Base-by-base conservation (phyloP, 2,797 vertebrate species). In the Malacoraja senta region DNA sequence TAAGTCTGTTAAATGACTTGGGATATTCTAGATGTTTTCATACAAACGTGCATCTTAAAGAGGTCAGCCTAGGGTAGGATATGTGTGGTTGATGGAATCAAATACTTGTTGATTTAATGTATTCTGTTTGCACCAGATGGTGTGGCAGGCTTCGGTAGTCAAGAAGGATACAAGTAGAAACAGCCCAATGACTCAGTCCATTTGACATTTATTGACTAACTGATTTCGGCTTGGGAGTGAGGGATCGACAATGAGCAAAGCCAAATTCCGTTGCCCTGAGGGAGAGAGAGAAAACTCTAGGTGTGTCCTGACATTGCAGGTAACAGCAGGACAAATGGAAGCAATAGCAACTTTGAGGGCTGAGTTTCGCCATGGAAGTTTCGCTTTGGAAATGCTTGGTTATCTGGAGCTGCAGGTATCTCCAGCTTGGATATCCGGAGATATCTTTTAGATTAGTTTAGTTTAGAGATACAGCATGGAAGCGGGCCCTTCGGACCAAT, bases 201-300 rank as follows among this genome's bases (percentile, higher is more conserved):
- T 91, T 91, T 91, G 65, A 91, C 68, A 91, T 91, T 19, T 71
- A 35, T 71, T 71, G 32, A 71, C 86, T 71, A 91, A 24, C 63
- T 91, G 65, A 90, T 68, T n/a, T 68, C 0, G n/a, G 32, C 65
- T 12, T 68, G 86, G 86, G 61, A 35, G 32, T 71, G 63, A 91
- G 65, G 63, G 65, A 63, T 63, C 35, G n/a, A n/a, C 86, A 91
- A 26, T 91, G 86, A 91, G 83, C 83, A 86, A 86, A 86, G 83
- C 83, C 58, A 63, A 86, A 29, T 86, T 12, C 61, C 83, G 15
- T n/a, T 86, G 83, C 83, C 83, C 58, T 6, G 61, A 86, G 83
- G 83, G 58, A 86, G 83, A 29, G 53, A 61, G 58, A 58, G 58
- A 86, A 63, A 63, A 8, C 58, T n/a, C 53, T 61, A 29, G 58